Evolutionary conservation across 23 tunicate genomes (phyloP), one percentile per base, ranked within the genome.

Genomic region (Halocynthia aurantium): DNA sequence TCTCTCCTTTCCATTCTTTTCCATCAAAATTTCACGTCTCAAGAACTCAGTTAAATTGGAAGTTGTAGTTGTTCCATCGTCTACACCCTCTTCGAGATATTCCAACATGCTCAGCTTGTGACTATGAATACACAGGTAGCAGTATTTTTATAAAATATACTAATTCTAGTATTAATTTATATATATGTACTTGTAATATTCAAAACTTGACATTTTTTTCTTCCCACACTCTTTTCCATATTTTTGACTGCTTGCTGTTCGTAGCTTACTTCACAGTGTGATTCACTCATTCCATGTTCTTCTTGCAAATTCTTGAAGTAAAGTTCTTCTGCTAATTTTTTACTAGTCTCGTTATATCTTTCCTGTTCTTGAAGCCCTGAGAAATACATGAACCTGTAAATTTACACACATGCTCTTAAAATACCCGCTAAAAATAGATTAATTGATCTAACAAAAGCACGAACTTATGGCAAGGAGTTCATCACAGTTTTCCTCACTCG

Each of bases 211-310:
- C 8, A 75, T 7, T 22, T 70, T 52, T 22, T 53, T 51, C 80
- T 74, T 52, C 81, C 86, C 53, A 75, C 81, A 61, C 55, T 52
- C 53, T 83, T 83, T 22, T 75, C 55, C 78, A 83, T 72, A 57
- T 51, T 63, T 15, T 63, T 40, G 5, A 63, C 51, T 7, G 80
- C 73, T 67, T 73, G 80, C 49, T 63, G 21, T 15, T 52, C 18
- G 53, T 51, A 83, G n/a, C 31, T 52, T 8, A 53, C 53, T 18
- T 64, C 52, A n/a, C 75, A 57, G 52, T 67, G 22, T 49, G 72
- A 52, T 15, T 64, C 51, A 60, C 52, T 7, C 78, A 74, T 74
- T 60, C 77, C 77, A 52, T 73, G 67, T 51, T 75, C 52, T 22
- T 75, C 64, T 19, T 75, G 80, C 51, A 83, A 83, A n/a, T 61